These are phyloP conservation scores for Archips crataeganus DNA, from an alignment of 2,888 invertebrate genomes.

Conservation along the genomic window DNA sequence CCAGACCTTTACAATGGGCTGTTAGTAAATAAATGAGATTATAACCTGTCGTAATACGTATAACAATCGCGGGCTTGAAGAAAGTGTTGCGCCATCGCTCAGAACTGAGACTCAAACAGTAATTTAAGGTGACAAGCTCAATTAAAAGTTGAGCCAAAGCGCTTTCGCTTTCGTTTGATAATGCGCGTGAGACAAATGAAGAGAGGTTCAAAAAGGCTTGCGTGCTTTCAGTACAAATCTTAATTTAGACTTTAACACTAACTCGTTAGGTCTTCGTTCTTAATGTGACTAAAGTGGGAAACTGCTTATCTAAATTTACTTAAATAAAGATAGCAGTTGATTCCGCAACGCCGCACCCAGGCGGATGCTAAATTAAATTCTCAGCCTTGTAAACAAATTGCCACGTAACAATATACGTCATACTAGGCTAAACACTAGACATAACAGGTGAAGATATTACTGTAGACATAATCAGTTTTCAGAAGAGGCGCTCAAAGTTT, in stretches of 20 bases:
- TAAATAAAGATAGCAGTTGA: slow-evolving; percentile 43
- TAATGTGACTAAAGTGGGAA: not conserved
- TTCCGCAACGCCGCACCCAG: slow-evolving; percentile 22
- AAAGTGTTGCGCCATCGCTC: slow-evolving; percentile 70
- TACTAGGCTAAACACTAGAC: not conserved
- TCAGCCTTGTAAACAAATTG: not conserved
- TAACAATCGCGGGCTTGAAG: slow-evolving; percentile 50
- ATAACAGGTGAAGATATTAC: not conserved
- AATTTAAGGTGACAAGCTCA: slow-evolving; percentile 55
- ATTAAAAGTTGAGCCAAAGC: slow-evolving; percentile 63
- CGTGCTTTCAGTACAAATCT: not conserved
- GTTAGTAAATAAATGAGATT: slow-evolving; percentile 50
- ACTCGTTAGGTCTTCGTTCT: not conserved
- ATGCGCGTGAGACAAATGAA: slow-evolving; percentile 54
- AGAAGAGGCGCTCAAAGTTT: too few relatives aligned
- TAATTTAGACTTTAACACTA: slow-evolving; percentile 6
- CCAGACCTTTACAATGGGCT: slow-evolving; percentile 58
- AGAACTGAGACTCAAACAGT: slow-evolving; percentile 56
- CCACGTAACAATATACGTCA: slow-evolving; percentile 1
- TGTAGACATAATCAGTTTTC: not conserved
- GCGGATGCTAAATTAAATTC: slow-evolving; percentile 19
- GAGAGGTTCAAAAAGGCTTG: not conserved
- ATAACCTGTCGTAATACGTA: slow-evolving; percentile 41
- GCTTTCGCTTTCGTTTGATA: slow-evolving; percentile 64
- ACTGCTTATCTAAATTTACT: slow-evolving; percentile 5